phyloP scores from a whole-genome alignment of 2,113 vertebrate genomes.

The Orientallactaga bullata region DNA sequence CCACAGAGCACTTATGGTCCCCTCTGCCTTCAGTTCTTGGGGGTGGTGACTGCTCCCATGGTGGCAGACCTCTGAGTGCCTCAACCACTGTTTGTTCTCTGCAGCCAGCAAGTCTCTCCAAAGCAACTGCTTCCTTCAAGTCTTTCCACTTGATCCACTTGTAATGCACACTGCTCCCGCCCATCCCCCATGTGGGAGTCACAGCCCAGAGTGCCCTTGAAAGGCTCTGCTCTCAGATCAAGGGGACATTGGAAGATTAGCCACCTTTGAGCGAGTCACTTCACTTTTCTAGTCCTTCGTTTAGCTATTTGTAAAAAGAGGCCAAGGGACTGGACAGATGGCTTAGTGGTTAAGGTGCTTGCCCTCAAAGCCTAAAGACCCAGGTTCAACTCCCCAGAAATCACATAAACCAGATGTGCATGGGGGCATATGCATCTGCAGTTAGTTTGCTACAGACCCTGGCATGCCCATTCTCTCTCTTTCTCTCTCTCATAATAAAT shows the following conservation, averaged over 20 bases:
- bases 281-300: not conserved
- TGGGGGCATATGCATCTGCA: no score
- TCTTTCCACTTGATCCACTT: not conserved
- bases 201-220: not conserved
- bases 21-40: not conserved
- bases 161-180: not conserved
- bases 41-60: no score
- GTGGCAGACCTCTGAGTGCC: not conserved
- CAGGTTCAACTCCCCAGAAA: no score
- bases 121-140: not conserved
- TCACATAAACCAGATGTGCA: no score
- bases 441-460: no score
- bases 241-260: not conserved
- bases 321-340: no score
- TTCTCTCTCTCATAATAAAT: no score
- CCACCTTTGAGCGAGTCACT: not conserved
- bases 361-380: no score
- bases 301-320: not conserved
- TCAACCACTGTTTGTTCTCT: not conserved
- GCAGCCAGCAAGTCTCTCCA: not conserved
- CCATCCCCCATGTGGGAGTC: not conserved
- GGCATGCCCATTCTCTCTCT: no score
- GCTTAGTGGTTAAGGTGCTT: no score
- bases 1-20: no score
- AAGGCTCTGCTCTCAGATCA: not conserved